These are phyloP conservation scores for Tenthredo scrophulariae DNA, from an alignment of 2,888 invertebrate genomes.

Conservation along the genomic window DNA sequence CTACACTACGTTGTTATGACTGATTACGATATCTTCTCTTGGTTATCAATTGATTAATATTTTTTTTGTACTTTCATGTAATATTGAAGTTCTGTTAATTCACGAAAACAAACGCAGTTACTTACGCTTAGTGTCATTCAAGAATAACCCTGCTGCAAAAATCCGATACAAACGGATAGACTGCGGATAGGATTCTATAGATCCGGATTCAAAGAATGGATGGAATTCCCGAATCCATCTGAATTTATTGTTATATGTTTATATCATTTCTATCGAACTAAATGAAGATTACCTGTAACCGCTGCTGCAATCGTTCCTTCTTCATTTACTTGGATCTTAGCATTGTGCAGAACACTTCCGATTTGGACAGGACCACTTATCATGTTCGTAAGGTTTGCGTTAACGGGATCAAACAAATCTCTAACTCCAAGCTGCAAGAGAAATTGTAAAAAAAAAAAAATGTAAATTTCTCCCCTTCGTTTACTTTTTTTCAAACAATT, in stretches of 20 bases:
- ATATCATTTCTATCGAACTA: neutral
- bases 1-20: neutral
- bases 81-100: neutral
- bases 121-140: neutral
- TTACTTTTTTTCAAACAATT: neutral
- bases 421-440: conserved; percentile 81
- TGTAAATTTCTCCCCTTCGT: neutral
- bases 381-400: conserved; percentile 82
- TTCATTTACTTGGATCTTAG: conserved; percentile 84
- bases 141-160: neutral
- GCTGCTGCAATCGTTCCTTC: conserved; percentile 85
- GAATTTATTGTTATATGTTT: no score
- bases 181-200: no score
- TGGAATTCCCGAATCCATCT: no score
- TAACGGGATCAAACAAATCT: conserved; percentile 79
- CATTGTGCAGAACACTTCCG: conserved; percentile 82
- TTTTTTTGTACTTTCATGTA: neutral
- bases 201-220: no score
- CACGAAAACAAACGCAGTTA: neutral
- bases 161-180: no score
- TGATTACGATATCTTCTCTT: neutral
- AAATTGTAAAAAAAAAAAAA: neutral
- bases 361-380: conserved; percentile 78
- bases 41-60: neutral
- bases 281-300: conserved; percentile 78